Conservation (phyloP, 2,888 invertebrate species). For the Entomobrya multifasciata region DNA sequence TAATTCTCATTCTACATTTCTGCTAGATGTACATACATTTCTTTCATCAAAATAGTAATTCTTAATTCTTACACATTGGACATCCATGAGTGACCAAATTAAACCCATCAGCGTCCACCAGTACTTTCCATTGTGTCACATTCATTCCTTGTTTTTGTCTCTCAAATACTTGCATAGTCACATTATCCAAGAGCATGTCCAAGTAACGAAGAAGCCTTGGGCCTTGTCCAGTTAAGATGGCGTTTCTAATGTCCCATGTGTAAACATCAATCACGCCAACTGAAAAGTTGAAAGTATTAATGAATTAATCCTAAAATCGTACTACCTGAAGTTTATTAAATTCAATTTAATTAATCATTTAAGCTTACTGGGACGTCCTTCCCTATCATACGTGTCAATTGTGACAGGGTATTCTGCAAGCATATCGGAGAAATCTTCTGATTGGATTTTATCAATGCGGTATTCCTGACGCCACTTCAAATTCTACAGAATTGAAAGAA, state of each 20-base stretch:
- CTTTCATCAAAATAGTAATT: no score
- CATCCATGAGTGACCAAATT: constrained; percentile 43
- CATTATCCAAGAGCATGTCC: constrained; percentile 30
- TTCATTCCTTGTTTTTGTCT: constrained; percentile 23
- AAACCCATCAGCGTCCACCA: constrained; percentile 15
- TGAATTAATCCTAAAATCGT: not conserved
- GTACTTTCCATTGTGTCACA: constrained; percentile 36
- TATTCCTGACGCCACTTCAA: constrained; percentile 21
- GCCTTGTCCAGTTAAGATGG: not conserved
- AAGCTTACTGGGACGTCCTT: constrained; percentile 36
- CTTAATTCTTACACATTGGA: constrained; percentile 59
- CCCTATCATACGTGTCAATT: constrained; percentile 37
- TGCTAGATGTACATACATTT: no score
- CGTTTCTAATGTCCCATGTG: constrained; percentile 15
- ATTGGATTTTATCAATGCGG: constrained; percentile 6
- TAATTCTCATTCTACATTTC: no score
- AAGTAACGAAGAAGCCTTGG: constrained; percentile 16
- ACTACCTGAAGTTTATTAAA: not conserved
- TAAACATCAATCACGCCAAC: constrained; percentile 24
- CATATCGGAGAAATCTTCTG: constrained; percentile 30
- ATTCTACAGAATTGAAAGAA: no score
- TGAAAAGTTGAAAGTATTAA: not conserved
- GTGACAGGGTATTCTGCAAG: constrained; percentile 19
- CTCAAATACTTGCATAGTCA: constrained; percentile 47
- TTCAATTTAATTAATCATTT: not conserved